A percentile compares a stretch with the other conserved stretches of the same genome.
Evolutionary conservation across 2,888 invertebrate genomes (phyloP).

Genomic region (Gnatocerus cornutus): DNA sequence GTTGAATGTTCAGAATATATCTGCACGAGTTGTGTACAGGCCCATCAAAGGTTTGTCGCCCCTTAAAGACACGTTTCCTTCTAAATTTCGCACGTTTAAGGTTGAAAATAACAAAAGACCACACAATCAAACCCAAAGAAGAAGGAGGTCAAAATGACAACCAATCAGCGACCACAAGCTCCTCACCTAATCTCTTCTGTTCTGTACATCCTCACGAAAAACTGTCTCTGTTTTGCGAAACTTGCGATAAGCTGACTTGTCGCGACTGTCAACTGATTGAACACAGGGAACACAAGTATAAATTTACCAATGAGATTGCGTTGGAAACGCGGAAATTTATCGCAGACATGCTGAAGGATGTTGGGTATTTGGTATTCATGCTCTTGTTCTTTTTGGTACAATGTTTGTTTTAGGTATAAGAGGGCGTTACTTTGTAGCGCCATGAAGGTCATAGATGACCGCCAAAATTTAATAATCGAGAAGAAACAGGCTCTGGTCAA

Average conservation of each 20-base stretch:
- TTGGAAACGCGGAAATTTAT: conserved; percentile 80
- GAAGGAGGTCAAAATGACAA: conserved; percentile 82
- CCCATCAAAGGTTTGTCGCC: conserved; percentile 82
- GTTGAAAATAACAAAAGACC: conserved; percentile 94
- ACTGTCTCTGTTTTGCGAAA: conserved; percentile 92
- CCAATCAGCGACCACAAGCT: conserved; percentile 72
- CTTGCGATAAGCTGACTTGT: conserved; percentile 93
- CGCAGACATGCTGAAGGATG: conserved; percentile 79
- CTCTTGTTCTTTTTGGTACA: conserved; percentile 4
- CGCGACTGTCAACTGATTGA: conserved; percentile 94
- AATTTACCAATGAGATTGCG: conserved; percentile 93
- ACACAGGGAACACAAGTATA: conserved; percentile 95
- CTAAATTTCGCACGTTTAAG: conserved; percentile 63
- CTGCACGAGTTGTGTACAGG: conserved; percentile 92
- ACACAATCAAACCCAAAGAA: conserved; percentile 90
- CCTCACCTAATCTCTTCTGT: conserved; percentile 81
- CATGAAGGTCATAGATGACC: conserved; percentile 87
- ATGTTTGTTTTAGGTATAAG: conserved; percentile 75
- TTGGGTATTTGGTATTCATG: conserved; percentile 71
- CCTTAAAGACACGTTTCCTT: conserved; percentile 4
- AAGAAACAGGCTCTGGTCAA: conserved; percentile 89
- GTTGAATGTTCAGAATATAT: conserved; percentile 93
- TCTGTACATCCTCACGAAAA: conserved; percentile 87
- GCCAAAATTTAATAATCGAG: conserved; percentile 88
- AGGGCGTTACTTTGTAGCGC: conserved; percentile 83